A percentile compares a stretch with the other conserved stretches of the same genome.
These are phyloP conservation scores for Globodera ellingtonae DNA, from an alignment of 1,140 invertebrate species.

Conservation along the genomic window DNA sequence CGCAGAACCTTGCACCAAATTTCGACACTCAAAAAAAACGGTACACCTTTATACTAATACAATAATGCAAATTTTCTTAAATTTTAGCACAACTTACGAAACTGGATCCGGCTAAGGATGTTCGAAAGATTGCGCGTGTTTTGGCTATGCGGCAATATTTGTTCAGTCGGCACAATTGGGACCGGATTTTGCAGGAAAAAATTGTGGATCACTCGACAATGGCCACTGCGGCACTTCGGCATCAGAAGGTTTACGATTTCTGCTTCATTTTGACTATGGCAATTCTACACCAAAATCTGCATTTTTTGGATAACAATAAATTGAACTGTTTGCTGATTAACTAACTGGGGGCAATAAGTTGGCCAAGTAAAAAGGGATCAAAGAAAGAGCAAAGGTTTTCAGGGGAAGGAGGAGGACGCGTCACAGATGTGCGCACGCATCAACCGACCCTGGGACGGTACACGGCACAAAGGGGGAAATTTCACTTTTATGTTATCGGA, in stretches of 20 bases:
- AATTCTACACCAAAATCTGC: neutral
- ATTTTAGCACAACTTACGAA: slow-evolving; percentile 7
- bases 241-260: neutral
- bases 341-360: neutral
- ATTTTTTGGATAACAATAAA: slow-evolving; percentile 5
- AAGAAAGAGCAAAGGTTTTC: neutral
- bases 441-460: slow-evolving; percentile 17
- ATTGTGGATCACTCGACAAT: neutral
- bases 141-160: slow-evolving; percentile 15
- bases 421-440: slow-evolving; percentile 17
- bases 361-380: neutral
- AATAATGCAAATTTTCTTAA: neutral
- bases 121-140: slow-evolving; percentile 7
- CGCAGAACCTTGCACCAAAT: slow-evolving; percentile 9
- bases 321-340: slow-evolving; percentile 6
- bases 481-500: neutral
- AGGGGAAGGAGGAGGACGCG: neutral
- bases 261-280: neutral
- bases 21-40: neutral
- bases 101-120: slow-evolving; percentile 17
- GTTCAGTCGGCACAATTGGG: slow-evolving; percentile 5
- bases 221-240: neutral
- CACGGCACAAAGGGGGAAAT: neutral
- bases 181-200: neutral
- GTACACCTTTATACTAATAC: neutral